These are phyloP conservation scores for Polydrusus cervinus DNA, from an alignment of 2,888 invertebrate species.

Conservation along the genomic window DNA sequence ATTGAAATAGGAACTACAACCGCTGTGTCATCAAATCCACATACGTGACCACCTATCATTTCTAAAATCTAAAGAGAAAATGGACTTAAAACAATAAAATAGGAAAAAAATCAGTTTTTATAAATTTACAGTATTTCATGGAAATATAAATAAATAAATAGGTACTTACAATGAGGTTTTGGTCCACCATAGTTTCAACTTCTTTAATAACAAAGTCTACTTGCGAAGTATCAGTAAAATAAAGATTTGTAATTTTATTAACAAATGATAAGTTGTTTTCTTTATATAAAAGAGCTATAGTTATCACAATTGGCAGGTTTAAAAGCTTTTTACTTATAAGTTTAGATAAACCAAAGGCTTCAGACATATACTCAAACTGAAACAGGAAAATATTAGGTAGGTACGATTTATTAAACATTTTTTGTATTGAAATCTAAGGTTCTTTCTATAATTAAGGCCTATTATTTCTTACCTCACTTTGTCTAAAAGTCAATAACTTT, in stretches of 20 bases:
- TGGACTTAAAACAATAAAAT: no score
- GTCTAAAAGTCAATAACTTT: constrained; percentile 85
- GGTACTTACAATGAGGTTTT: constrained; percentile 63
- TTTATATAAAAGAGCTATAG: constrained; percentile 64
- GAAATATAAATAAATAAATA: neutral
- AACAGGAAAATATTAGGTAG: constrained; percentile 49
- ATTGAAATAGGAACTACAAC: constrained; percentile 64
- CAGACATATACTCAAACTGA: constrained; percentile 67
- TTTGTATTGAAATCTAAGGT: no score
- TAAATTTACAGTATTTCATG: no score
- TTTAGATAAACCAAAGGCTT: constrained; percentile 61
- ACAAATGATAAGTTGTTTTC: constrained; percentile 63
- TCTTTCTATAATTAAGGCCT: no score
- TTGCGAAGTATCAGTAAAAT: constrained; percentile 62
- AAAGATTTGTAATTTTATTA: constrained; percentile 62
- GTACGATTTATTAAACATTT: neutral
- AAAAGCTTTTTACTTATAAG: constrained; percentile 65
- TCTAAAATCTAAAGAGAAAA: constrained; percentile 64
- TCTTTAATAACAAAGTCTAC: constrained; percentile 63
- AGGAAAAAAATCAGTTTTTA: no score
- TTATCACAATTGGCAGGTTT: constrained; percentile 64
- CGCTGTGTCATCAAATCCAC: constrained; percentile 63
- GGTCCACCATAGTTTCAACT: constrained; percentile 63
- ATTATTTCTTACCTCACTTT: constrained; percentile 76
- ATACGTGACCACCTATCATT: constrained; percentile 65